Base-by-base conservation (phyloP, 2,797 vertebrate species). In the Aeoliscus strigatus region DNA sequence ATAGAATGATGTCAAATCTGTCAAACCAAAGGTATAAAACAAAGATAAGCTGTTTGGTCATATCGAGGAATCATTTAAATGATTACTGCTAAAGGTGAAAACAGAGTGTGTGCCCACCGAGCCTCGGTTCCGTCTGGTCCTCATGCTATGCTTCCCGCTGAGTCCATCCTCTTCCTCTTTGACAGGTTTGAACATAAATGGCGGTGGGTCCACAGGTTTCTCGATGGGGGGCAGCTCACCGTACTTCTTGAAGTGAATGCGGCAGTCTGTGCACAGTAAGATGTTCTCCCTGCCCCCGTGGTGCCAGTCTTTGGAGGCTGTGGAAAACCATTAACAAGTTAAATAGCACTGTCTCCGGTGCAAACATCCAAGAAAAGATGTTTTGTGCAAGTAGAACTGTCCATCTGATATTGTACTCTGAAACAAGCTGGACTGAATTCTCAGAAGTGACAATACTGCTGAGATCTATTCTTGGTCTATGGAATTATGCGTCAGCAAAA, bases 171-270 rank as follows among this genome's bases (percentile, higher is more conserved):
- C 96, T 82, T 99, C 96, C 89, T 99, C 96, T 88, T 95, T 98
- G 88, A 99, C 96, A 15, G 96, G 96, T 85, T 99, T 99, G 86
- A 99, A 99, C 96, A 99, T 99, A 88, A 99, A 99, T 70, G 96
- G 94, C 0, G 96, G 96, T 1, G 96, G 96, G 79, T 98, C 95
- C 75, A 98, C 93, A 0, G 96, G 96, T 83, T 99, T 98, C 88
- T 98, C 96, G 1, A 98, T 97, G 70, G 96, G 96, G 0, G 96
- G 96, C 62, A 99, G 91, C 80, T 98, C 96, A 2, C 94, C 96
- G 94, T 99, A 99, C 52, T 99, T 99, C 86, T 99, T 99, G 86
- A 99, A 99, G 90, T 98, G 96, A 59, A 99, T 93, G 27, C 96
- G 92, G 48, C 96, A 99, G 75, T 98, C 96, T 0, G 95, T 98